These are phyloP conservation scores for Melipona quadrifasciata DNA, from an alignment of 1,140 invertebrate genomes.

Conservation along the genomic window DNA sequence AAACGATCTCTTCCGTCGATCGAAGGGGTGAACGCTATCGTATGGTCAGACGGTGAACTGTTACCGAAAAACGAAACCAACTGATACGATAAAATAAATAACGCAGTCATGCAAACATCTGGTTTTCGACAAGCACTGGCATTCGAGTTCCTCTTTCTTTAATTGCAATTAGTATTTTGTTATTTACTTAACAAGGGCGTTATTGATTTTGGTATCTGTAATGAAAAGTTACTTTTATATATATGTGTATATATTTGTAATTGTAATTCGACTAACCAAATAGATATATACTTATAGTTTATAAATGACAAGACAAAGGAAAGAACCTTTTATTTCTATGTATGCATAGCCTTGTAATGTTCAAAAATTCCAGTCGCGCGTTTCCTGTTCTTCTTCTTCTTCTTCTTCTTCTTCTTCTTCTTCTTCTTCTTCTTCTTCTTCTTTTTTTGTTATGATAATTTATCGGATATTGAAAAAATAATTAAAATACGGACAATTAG, in stretches of 20 bases:
- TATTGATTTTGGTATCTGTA: neutral
- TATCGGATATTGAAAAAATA: neutral
- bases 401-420: slow-evolving; percentile 33
- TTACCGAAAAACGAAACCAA: neutral
- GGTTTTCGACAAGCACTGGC: neutral
- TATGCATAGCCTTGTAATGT: slow-evolving; percentile 21
- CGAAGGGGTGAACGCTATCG: neutral
- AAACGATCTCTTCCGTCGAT: neutral
- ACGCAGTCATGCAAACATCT: neutral
- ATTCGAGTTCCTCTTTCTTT: neutral
- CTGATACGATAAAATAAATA: neutral
- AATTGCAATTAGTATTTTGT: neutral
- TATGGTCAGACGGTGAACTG: slow-evolving; percentile 34
- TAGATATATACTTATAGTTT: neutral
- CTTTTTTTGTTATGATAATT: neutral
- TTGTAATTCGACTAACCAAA: neutral
- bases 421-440: neutral
- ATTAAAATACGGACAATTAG: neutral
- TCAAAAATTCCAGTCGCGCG: slow-evolving; percentile 42
- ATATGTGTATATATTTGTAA: too few species aligned
- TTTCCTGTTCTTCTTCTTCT: slow-evolving; percentile 28
- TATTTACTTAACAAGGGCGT: neutral
- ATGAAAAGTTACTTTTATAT: neutral
- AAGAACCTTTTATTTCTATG: neutral
- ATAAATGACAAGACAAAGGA: neutral